Percentiles rank a stretch among this genome's conserved stretches.
phyloP scores from a whole-genome alignment of 2,888 invertebrate species.

The Cynaeus angustus region DNA sequence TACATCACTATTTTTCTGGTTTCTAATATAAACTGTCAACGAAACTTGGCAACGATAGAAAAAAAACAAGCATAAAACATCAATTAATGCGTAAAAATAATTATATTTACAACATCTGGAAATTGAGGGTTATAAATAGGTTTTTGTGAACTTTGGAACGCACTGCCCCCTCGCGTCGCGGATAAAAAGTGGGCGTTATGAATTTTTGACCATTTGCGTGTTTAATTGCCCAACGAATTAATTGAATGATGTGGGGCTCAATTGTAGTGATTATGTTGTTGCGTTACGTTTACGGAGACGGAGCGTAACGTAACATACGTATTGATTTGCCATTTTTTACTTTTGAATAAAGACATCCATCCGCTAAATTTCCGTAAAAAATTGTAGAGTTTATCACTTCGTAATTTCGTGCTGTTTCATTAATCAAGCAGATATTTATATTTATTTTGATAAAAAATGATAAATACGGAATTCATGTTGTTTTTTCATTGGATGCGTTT shows the following conservation, averaged over 20 bases:
- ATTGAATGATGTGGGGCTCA: not conserved
- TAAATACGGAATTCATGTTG: too few species aligned
- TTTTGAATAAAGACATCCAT: too few species aligned
- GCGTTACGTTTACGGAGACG: not conserved
- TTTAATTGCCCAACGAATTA: not conserved
- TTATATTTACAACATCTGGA: slow-evolving; percentile 4
- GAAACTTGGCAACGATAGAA: slow-evolving; percentile 1
- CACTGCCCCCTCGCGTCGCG: not conserved
- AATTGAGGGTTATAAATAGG: slow-evolving; percentile 2
- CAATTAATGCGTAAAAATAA: slow-evolving; percentile 10
- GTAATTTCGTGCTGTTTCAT: too few species aligned
- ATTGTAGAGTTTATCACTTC: too few species aligned
- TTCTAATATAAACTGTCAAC: not conserved
- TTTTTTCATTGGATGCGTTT: too few species aligned
- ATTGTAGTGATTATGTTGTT: slow-evolving; percentile 1
- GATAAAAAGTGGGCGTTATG: not conserved
- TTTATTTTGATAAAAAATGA: too few species aligned
- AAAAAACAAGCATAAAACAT: not conserved
- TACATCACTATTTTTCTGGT: not conserved
- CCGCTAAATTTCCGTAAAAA: too few species aligned
- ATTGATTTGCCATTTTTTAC: too few species aligned
- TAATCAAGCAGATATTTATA: too few species aligned
- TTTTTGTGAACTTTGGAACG: not conserved
- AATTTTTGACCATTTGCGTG: slow-evolving; percentile 17
- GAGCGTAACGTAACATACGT: not conserved